Evolutionary conservation across 1,140 invertebrate species (phyloP).

Genomic region (Lineus longissimus): DNA sequence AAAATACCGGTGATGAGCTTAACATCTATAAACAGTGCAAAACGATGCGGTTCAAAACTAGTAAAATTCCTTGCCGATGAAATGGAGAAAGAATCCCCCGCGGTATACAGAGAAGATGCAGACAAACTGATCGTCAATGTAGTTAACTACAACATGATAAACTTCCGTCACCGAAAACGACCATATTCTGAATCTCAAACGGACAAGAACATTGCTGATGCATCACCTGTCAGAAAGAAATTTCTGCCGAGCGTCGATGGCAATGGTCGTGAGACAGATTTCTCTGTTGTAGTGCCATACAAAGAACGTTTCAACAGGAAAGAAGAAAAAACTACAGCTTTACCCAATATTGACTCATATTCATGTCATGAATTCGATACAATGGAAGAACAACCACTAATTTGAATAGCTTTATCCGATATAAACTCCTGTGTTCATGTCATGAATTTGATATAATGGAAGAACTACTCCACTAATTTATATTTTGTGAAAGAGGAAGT

Average conservation of each 20-base stretch:
- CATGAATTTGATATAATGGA: too few relatives aligned
- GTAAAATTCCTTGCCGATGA: conserved; percentile 1
- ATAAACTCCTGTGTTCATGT: neutral
- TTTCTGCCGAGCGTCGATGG: neutral
- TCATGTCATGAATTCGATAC: too few relatives aligned
- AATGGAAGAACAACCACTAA: neutral
- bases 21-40: conserved; percentile 1
- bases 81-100: neutral
- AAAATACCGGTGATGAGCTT: neutral
- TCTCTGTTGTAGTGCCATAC: conserved; percentile 1
- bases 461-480: too few relatives aligned
- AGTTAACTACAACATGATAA: neutral
- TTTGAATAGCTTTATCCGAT: conserved; percentile 2
- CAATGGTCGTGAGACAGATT: conserved; percentile 1
- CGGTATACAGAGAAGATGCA: neutral
- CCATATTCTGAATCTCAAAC: neutral
- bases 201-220: neutral
- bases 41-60: conserved; percentile 1
- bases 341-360: too few relatives aligned
- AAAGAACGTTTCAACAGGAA: conserved; percentile 1
- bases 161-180: neutral
- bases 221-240: neutral
- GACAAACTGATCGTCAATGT: neutral
- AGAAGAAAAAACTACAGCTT: neutral
- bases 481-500: too few relatives aligned